Base-by-base conservation (phyloP, 2,888 invertebrate species). In the Tiliacea aurago region DNA sequence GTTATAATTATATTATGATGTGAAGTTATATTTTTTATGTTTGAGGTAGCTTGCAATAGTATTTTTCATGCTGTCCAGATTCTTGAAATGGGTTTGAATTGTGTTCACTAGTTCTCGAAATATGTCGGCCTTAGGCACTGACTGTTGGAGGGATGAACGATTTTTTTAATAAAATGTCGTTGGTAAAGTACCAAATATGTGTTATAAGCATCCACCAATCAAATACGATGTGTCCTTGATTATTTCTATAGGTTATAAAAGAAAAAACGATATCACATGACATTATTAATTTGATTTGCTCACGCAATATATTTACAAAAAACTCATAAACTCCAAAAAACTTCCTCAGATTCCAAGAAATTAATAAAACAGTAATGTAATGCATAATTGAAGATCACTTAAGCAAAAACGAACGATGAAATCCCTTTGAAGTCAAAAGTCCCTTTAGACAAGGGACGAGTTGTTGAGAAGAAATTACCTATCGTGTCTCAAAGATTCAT, bases 391-490 rank as follows among this genome's bases (percentile, higher is more conserved):
- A 64, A 63, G 73, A 81, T 56, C 58, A 47, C 53, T 71, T 80
- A 51, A 62, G 45, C 49, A 65, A 74, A 70, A 28, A 37, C 6
- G 37, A 84, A 66, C 15, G 65, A 53, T 62, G 49, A 76, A 45
- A 65, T 73, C 55, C 28, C 67, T 80, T 76, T 80, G 70, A 79
- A 59, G 49, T 55, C 47, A 49, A 69, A 69, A 70, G 33, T 67
- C 41, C 41, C 49, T 15, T 43, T 53, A 49, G 62, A 68, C 28
- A 23, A 37, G 55, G 5, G 41, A 37, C 23, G 58, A 70, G 33
- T 58, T 63, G 73, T 70, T 65, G 77, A 66, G 67, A 67, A 70
- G 61, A 71, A 78, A 84, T 84, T 71, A 69, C 55, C 53, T 71
- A 33, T 70, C 61, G 58, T 66, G 66, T 69, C 55, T 49, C 63